Conservation (phyloP, 2,888 invertebrate genomes). For the Drosophila anomelani region DNA sequence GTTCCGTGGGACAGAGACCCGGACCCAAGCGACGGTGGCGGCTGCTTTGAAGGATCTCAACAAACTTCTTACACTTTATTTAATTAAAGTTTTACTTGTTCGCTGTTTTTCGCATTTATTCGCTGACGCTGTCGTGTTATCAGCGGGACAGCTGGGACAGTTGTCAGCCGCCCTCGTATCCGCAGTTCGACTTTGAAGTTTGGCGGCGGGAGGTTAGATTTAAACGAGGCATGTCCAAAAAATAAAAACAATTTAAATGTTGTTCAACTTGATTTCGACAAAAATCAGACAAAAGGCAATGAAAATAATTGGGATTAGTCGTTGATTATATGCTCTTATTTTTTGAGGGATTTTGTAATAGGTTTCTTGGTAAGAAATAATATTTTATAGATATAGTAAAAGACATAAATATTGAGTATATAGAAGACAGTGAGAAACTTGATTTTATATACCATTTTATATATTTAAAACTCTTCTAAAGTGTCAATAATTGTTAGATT, state of each 20-base stretch:
- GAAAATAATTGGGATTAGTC: background rate
- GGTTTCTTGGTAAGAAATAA: background rate
- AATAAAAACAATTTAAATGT: conserved; percentile 47
- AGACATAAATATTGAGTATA: no score
- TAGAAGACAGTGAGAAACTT: background rate
- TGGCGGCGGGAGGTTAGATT: conserved; percentile 42
- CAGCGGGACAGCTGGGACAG: conserved; percentile 75
- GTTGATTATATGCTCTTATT: conserved; percentile 16
- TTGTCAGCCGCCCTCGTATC: conserved; percentile 60
- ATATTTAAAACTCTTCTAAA: no score
- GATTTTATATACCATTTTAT: no score
- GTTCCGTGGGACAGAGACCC: conserved; percentile 17
- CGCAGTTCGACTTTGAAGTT: conserved; percentile 74
- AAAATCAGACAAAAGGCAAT: background rate
- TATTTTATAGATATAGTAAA: background rate
- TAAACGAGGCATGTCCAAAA: conserved; percentile 45
- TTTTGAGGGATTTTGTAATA: background rate
- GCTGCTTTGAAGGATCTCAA: conserved; percentile 60
- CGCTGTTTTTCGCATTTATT: conserved; percentile 47
- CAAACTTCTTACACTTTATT: conserved; percentile 77
- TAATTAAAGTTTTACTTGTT: conserved; percentile 73
- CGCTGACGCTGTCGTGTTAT: conserved; percentile 63
- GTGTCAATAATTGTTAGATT: background rate
- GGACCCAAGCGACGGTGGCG: conserved; percentile 8
- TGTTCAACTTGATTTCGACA: conserved; percentile 31